Base-by-base conservation (phyloP, 2,888 invertebrate species). In the Dasysyrphus tricinctus region DNA sequence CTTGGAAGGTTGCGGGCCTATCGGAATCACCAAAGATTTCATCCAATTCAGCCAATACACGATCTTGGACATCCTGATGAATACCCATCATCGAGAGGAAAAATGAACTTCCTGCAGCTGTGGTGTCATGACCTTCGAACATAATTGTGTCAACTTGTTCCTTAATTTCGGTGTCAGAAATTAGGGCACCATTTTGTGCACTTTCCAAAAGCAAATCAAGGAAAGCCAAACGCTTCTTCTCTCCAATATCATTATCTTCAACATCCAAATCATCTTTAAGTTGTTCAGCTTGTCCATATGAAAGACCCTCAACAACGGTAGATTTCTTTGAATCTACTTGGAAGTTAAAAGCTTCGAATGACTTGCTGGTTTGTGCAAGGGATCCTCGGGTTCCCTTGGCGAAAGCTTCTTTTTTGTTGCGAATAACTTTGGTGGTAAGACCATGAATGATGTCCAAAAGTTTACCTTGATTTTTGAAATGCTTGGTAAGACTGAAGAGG, bases 111-210 rank as follows among this genome's bases (percentile, higher is more conserved):
- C 95, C 96, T 34, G 96, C 96, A 4, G 97, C 96, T 3, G 96
- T 96, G 2, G 97, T 97, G 89, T 97, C 96, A 91, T 96, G 96
- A 56, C 96, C 96, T 94, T 98, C 96, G 91, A 97, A 96, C 97
- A 97, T 97, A 89, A 97, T 97, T 0, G 96, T 97, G 90, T 96
- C 95, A 0, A 97, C 96, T 94, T 97, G 96, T 91, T 97, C 96
- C 89, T 96, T 95, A 88, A 97, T 96, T 93, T 97, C 97, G 87
- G 95, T 94, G 84, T 97, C 96, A 34, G 95, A 94, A 75, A 97
- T 94, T 54, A 94, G 94, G 75, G 94, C 95, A 9, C 96, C 95
- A 80, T 95, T 96, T 88, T 95, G 95, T 79, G 96, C 94, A 89
- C 96, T 95, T 91, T 97, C 96, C 69, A 98, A 93, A 89, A 98